Percentiles rank a stretch among this genome's conserved stretches.
Conservation (phyloP, 64 coral and sea anemone genomes). For the Montipora foliosa region DNA sequence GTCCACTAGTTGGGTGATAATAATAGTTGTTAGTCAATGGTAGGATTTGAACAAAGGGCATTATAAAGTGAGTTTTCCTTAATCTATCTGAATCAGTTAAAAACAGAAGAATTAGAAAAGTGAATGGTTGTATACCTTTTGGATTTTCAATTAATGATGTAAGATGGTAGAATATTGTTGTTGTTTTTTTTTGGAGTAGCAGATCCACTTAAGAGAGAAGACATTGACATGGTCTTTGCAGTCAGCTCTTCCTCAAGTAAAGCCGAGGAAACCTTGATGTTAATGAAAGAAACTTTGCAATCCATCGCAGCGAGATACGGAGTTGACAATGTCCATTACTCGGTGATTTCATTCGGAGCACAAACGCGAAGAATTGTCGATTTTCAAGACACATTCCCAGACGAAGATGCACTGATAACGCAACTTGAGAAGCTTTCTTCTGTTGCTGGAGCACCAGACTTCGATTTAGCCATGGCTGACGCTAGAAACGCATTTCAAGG, state of each 20-base stretch:
- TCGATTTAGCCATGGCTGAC: constrained; percentile 58
- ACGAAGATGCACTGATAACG: constrained; percentile 37
- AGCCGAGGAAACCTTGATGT: constrained; percentile 41
- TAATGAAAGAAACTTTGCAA: constrained; percentile 78
- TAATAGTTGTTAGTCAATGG: too few relatives aligned
- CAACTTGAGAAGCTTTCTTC: constrained; percentile 45
- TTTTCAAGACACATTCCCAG: constrained; percentile 62
- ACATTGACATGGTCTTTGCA: constrained; percentile 81
- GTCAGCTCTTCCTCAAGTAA: constrained; percentile 74
- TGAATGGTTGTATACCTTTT: too few relatives aligned
- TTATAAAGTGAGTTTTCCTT: too few relatives aligned
- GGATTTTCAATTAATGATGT: too few relatives aligned
- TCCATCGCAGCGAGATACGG: constrained; percentile 66
- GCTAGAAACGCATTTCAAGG: constrained; percentile 62
- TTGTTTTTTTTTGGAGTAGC: background rate
- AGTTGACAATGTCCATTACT: constrained; percentile 69
- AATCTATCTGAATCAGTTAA: too few relatives aligned
- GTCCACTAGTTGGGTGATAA: too few relatives aligned
- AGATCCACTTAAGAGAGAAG: constrained; percentile 51
- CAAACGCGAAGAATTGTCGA: constrained; percentile 22
- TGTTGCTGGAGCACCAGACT: constrained; percentile 46
- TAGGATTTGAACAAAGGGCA: too few relatives aligned
- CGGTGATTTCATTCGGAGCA: constrained; percentile 63
- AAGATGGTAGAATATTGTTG: background rate
- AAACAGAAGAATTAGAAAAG: too few relatives aligned